phyloP scores from a whole-genome alignment of 2,113 vertebrate species.

The Brachirus orientalis region DNA sequence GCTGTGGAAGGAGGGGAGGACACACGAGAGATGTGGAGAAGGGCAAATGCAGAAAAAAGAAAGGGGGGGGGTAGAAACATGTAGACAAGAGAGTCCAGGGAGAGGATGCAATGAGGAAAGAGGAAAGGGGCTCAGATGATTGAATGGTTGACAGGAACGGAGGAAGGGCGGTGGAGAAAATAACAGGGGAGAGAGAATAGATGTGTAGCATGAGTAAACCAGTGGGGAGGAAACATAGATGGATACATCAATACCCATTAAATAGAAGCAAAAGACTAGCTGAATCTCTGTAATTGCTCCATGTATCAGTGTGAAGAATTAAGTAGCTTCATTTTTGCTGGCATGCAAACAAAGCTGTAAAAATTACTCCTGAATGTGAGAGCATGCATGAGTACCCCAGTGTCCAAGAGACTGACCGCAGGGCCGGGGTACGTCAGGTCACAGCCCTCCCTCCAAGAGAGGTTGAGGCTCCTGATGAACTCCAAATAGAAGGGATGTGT shows the following conservation, averaged over 20 bases:
- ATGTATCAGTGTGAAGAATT: slow-evolving; percentile 55
- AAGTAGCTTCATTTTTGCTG: slow-evolving; percentile 44
- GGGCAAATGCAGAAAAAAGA: no score
- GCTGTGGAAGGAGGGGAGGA: slow-evolving; percentile 71
- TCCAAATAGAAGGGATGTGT: slow-evolving; percentile 93
- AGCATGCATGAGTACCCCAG: slow-evolving; percentile 14
- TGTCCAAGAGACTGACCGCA: slow-evolving; percentile 80
- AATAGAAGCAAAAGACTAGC: slow-evolving; percentile 44
- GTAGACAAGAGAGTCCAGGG: slow-evolving; percentile 16
- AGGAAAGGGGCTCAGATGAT: slow-evolving; percentile 33
- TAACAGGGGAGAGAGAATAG: slow-evolving; percentile 40
- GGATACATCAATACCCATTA: slow-evolving; percentile 63
- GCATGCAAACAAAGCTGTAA: slow-evolving; percentile 55
- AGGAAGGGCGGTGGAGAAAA: slow-evolving; percentile 16
- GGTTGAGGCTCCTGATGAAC: slow-evolving; percentile 93
- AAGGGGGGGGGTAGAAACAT: neutral
- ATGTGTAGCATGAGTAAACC: slow-evolving; percentile 44
- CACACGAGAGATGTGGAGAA: neutral
- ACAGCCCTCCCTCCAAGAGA: slow-evolving; percentile 94
- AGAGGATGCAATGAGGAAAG: slow-evolving; percentile 30
- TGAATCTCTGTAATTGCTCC: slow-evolving; percentile 57
- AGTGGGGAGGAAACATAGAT: slow-evolving; percentile 50
- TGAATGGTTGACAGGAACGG: slow-evolving; percentile 48
- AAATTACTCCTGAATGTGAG: slow-evolving; percentile 30
- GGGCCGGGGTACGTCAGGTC: slow-evolving; percentile 89